phyloP scores from a whole-genome alignment of 1,140 invertebrate species.

The Procambarus clarkii region DNA sequence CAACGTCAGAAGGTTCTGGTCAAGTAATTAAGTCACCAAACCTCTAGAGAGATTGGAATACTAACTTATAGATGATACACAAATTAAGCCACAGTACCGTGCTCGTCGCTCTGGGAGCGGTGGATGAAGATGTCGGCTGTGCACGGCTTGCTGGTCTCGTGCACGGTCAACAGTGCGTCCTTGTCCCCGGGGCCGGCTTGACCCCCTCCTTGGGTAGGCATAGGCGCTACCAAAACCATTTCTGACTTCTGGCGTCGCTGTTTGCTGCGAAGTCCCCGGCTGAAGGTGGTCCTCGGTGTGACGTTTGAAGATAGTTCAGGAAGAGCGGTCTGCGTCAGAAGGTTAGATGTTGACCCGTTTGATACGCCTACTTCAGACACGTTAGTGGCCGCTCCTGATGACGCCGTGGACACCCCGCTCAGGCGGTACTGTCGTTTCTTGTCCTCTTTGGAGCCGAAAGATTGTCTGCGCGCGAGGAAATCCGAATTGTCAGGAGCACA shows the following conservation, averaged over 20 bases:
- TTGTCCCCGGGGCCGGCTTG: background rate
- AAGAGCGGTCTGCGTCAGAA: background rate
- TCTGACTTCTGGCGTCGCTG: slow-evolving; percentile 1
- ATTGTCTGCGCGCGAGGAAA: slow-evolving; percentile 3
- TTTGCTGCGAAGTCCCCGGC: background rate
- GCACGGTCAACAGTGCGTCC: background rate
- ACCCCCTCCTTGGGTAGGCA: background rate
- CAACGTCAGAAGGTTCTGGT: no score
- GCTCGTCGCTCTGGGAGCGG: background rate
- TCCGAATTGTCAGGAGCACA: background rate
- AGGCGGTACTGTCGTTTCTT: background rate
- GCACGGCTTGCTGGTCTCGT: background rate
- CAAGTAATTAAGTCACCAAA: background rate
- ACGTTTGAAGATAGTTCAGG: background rate
- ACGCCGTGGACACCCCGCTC: slow-evolving; percentile 34
- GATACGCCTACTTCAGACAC: slow-evolving; percentile 17
- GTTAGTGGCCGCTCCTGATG: slow-evolving; percentile 31
- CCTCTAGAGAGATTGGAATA: background rate
- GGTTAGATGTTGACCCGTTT: slow-evolving; percentile 20
- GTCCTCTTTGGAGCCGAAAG: background rate
- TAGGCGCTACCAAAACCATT: slow-evolving; percentile 30
- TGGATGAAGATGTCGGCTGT: background rate
- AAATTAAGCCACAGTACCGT: background rate
- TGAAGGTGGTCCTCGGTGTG: background rate
- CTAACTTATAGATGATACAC: background rate